A percentile compares a stretch with the other conserved stretches of the same genome.
These are phyloP conservation scores for Hermaeophaga mercurialis DNA, from an alignment of 2,888 invertebrate species.

Conservation along the genomic window DNA sequence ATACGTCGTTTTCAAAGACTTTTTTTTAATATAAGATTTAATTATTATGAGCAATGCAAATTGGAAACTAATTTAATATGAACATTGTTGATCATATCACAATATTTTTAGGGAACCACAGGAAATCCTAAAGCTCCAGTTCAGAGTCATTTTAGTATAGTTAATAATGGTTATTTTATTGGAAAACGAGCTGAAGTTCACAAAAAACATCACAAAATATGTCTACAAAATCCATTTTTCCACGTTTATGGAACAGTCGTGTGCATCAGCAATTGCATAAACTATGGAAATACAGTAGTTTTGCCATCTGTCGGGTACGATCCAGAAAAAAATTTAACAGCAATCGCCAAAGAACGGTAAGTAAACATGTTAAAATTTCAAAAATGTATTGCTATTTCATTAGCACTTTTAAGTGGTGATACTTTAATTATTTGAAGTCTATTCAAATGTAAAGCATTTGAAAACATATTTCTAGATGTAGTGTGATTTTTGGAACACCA, in stretches of 20 bases:
- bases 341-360: conserved; percentile 71
- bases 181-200: conserved; percentile 61
- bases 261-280: conserved; percentile 64
- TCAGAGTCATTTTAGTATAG: conserved; percentile 71
- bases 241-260: conserved; percentile 80
- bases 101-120: conserved; percentile 59
- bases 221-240: conserved; percentile 77
- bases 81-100: too few relatives aligned
- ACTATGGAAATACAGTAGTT: conserved; percentile 67
- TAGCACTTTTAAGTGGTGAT: too few relatives aligned
- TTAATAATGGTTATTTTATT: conserved; percentile 76
- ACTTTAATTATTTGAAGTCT: too few relatives aligned
- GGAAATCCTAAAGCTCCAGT: conserved; percentile 76
- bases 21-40: too few relatives aligned
- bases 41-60: too few relatives aligned
- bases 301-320: conserved; percentile 66
- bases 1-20: too few relatives aligned
- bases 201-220: conserved; percentile 60
- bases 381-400: too few relatives aligned
- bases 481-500: conserved; percentile 76
- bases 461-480: conserved; percentile 71
- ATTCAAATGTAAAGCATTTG: too few relatives aligned
- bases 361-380: too few relatives aligned
- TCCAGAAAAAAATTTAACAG: conserved; percentile 65
- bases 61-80: too few relatives aligned